Evolutionary conservation across 2,113 vertebrate species (phyloP), one percentile per base, ranked within the genome.

Genomic region (Calonectris borealis): DNA sequence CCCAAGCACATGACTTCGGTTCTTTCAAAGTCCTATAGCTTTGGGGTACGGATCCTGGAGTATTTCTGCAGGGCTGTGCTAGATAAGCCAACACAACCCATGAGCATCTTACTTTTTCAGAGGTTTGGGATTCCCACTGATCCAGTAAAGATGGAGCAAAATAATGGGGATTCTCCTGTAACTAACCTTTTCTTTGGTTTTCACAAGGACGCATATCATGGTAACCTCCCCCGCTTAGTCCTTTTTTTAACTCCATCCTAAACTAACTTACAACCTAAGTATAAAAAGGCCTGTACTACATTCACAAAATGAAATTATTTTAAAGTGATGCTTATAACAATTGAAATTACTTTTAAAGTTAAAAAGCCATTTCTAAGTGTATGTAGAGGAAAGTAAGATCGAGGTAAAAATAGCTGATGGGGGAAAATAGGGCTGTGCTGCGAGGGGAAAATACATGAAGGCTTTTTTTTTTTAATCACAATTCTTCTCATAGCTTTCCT

Each of bases 1-100:
- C 48, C 11, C 26, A 29, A 6, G 27, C 3, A 0, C 3, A 1
- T n/a, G 25, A 7, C 25, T 51, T 2, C 0, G 3, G 38, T 64
- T 83, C 71, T 88, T 49, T 68, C 27, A 11, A 16, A 51, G 72
- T 38, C 31, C 58, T 81, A 44, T 44, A 38, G 26, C 49, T 91
- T 44, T 68, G 57, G 32, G 16, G 11, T 69, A 3, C 11, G 4
- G 55, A 49, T 76, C 29, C 26, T 68, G 48, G 49, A 70, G 40
- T 46, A 58, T 76, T 86, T 80, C 83, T 94, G 29, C 32, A 64
- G 46, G 32, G 42, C 57, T 62, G 36, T 86, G 38, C 76, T 42
- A 42, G 52, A 42, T 60, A 72, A 82, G 42, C n/a, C 42, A 68
- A 16, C 24, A 7, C 19, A 34, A 42, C 27, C 10, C n/a, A 1